Evolutionary conservation across 2,113 vertebrate genomes (phyloP).

Genomic region (Bambusicola thoracicus): DNA sequence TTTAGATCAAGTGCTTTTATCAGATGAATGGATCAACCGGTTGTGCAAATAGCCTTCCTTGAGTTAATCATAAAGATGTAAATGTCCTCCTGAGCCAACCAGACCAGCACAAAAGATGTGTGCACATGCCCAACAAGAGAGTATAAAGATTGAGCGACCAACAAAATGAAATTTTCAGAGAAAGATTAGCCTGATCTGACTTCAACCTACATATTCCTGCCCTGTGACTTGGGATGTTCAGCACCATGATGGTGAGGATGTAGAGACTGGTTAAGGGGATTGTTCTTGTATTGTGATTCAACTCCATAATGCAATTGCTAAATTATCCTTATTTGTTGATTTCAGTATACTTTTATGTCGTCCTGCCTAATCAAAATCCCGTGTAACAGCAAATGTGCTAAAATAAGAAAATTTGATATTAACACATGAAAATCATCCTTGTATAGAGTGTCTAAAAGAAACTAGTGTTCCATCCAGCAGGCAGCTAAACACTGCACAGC

Average conservation of each 20-base stretch:
- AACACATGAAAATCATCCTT: neutral
- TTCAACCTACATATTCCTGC: neutral
- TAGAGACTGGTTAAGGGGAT: neutral
- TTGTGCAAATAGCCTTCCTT: neutral
- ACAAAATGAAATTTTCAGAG: neutral
- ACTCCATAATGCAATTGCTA: neutral
- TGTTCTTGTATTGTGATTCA: neutral
- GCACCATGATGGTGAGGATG: neutral
- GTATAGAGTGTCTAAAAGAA: neutral
- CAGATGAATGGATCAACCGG: neutral
- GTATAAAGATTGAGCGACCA: neutral
- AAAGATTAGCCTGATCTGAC: neutral
- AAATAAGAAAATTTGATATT: neutral
- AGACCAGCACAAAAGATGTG: neutral
- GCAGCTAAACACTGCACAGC: neutral
- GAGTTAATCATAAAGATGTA: neutral
- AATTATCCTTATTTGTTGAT: neutral
- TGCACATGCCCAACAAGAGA: rapidly evolving
- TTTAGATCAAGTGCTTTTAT: neutral
- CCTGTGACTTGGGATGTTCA: neutral
- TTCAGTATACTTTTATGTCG: neutral
- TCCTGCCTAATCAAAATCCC: neutral
- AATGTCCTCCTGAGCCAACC: neutral
- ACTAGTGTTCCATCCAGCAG: neutral
- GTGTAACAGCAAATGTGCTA: neutral